Conservation (phyloP, 2,113 vertebrate species). For the Cyphomyrus plagiostoma region DNA sequence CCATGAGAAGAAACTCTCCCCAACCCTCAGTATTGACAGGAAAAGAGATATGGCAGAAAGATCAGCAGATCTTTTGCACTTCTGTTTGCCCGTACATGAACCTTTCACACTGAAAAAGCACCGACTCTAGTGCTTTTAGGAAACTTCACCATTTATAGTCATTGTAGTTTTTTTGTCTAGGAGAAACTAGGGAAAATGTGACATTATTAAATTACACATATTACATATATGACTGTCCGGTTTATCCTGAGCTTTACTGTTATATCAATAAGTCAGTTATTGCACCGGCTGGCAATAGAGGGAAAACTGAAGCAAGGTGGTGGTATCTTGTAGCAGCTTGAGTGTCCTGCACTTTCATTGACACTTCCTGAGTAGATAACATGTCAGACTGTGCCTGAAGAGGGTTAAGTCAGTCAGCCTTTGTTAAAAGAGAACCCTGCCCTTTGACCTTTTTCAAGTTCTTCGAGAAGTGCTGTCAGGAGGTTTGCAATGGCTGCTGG, state of each 20-base stretch:
- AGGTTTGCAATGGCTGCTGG: conserved; percentile 12
- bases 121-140: not conserved
- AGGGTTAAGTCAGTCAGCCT: conserved; percentile 29
- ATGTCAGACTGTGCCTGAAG: conserved; percentile 22
- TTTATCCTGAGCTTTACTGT: not conserved
- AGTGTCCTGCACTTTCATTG: conserved; percentile 18
- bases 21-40: not conserved
- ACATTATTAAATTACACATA: not conserved
- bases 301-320: conserved; percentile 18
- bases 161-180: not conserved
- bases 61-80: not conserved
- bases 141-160: not conserved
- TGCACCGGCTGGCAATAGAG: not conserved
- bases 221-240: not conserved
- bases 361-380: conserved; percentile 36
- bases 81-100: not conserved
- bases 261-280: not conserved
- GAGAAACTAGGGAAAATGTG: not conserved
- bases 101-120: not conserved
- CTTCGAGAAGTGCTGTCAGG: conserved; percentile 29
- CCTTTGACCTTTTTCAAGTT: conserved; percentile 45
- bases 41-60: not conserved
- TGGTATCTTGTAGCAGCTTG: conserved; percentile 10
- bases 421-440: conserved; percentile 38
- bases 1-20: not conserved